Percentiles rank a stretch among this genome's conserved stretches.
Conservation (phyloP, 2,113 vertebrate species). For the Xiphorhynchus elegans region DNA sequence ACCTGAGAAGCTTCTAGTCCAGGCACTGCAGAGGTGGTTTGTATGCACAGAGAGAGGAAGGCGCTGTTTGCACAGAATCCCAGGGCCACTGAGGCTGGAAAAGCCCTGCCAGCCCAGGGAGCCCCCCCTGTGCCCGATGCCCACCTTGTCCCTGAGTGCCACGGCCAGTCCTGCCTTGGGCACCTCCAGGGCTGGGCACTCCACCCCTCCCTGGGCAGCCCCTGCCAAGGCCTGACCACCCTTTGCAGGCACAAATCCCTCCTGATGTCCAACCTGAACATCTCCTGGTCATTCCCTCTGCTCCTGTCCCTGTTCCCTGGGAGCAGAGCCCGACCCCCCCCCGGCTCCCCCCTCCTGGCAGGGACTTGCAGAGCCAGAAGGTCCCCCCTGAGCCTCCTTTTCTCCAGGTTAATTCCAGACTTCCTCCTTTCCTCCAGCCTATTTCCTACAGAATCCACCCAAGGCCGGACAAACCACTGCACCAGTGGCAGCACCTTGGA, state of each 20-base stretch:
- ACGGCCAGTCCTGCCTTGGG: not conserved
- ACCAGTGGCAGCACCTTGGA: not conserved
- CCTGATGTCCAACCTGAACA: not conserved
- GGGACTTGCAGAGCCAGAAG: not conserved
- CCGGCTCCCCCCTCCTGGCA: not conserved
- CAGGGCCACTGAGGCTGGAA: fast-evolving
- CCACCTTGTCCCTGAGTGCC: not conserved
- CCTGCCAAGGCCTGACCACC: not conserved
- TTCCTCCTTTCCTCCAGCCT: not conserved
- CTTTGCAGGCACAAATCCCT: not conserved
- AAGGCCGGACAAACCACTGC: no score
- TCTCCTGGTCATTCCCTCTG: not conserved
- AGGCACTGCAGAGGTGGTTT: no score
- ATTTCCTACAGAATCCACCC: not conserved
- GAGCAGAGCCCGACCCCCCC: not conserved
- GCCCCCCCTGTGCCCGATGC: fast-evolving
- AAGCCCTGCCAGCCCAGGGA: fast-evolving
- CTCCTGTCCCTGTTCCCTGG: not conserved
- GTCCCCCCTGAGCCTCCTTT: not conserved
- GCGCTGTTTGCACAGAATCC: not conserved
- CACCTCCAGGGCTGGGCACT: not conserved
- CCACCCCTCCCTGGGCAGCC: not conserved
- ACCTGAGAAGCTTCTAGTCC: not conserved
- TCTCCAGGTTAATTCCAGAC: not conserved
- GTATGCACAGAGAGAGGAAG: fast-evolving